These are phyloP conservation scores for Lacerta bilineata DNA, from an alignment of 2,797 vertebrate species.

Conservation along the genomic window DNA sequence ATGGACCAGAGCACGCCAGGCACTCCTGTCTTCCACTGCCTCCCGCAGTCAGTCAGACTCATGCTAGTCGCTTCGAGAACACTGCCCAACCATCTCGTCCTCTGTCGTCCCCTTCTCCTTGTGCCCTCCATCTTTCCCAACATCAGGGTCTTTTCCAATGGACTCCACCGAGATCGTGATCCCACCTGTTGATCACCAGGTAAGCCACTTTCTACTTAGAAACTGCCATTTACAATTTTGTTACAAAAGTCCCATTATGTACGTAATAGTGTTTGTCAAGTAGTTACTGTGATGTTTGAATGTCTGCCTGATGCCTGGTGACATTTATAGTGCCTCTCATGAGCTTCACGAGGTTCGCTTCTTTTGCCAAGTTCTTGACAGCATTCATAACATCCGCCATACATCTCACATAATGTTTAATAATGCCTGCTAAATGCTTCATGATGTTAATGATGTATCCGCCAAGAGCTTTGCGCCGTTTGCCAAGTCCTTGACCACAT, in stretches of 20 bases:
- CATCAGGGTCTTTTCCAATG: no score
- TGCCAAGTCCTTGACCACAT: neutral
- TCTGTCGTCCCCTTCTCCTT: no score
- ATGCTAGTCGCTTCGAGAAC: no score
- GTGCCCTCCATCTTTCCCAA: no score
- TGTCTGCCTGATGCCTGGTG: neutral
- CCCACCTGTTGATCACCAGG: neutral
- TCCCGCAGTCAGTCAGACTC: no score
- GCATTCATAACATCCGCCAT: slow-evolving; percentile 28
- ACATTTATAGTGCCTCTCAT: slow-evolving; percentile 29
- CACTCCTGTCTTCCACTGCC: no score
- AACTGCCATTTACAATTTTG: neutral
- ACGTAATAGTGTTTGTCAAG: slow-evolving; percentile 6
- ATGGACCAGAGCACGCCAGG: no score
- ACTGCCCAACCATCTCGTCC: no score
- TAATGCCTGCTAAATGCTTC: slow-evolving; percentile 37
- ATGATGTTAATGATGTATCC: slow-evolving; percentile 11
- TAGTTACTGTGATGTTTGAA: slow-evolving; percentile 31
- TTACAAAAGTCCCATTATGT: neutral
- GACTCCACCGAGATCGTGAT: neutral
- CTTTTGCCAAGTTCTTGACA: slow-evolving; percentile 24
- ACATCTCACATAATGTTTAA: slow-evolving; percentile 34
- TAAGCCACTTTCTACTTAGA: neutral
- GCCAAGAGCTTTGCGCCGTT: neutral
- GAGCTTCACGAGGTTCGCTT: slow-evolving; percentile 2